Percentiles rank a stretch among this genome's conserved stretches.
Conservation (phyloP, 2,797 vertebrate species). For the Kryptolebias ocellatus region DNA sequence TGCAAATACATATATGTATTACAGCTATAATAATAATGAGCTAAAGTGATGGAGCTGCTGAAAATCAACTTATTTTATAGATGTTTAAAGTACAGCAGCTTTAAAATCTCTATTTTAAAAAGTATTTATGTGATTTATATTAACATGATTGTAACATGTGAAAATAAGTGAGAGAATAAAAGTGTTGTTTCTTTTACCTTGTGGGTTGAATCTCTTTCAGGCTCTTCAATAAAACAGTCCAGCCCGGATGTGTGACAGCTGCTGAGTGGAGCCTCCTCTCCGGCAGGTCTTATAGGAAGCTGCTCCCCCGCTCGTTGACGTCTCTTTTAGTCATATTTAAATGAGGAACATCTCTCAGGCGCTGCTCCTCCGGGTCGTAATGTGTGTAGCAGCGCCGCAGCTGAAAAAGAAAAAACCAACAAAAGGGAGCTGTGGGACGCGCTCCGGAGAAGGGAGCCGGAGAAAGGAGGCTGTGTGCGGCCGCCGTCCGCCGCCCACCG, state of each 20-base stretch:
- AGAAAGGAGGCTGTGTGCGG: slow-evolving; percentile 72
- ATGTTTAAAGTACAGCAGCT: too few relatives aligned
- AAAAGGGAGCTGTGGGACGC: slow-evolving; percentile 12
- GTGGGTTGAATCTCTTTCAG: neutral
- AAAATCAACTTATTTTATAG: too few relatives aligned
- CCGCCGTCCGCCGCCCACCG: slow-evolving; percentile 52
- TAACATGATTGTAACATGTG: too few relatives aligned
- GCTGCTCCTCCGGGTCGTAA: slow-evolving; percentile 6
- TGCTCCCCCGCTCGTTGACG: slow-evolving; percentile 3
- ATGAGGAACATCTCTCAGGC: slow-evolving; percentile 4
- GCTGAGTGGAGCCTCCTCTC: neutral
- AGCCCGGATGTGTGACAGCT: slow-evolving; percentile 11
- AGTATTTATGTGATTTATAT: too few relatives aligned
- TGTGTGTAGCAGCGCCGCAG: neutral
- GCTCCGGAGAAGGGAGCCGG: slow-evolving; percentile 19
- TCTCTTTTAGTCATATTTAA: slow-evolving; percentile 25
- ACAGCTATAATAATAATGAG: too few relatives aligned
- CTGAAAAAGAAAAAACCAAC: too few relatives aligned
- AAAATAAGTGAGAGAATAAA: neutral
- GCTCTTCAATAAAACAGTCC: neutral
- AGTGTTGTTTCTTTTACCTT: slow-evolving; percentile 48
- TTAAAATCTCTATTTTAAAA: too few relatives aligned
- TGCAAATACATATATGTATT: too few relatives aligned
- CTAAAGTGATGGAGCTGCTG: neutral
- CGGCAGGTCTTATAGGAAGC: slow-evolving; percentile 32